Evolutionary conservation across 2,888 invertebrate genomes (phyloP), one percentile per base, ranked within the genome.

Genomic region (Eueremaeus valkanovi): DNA sequence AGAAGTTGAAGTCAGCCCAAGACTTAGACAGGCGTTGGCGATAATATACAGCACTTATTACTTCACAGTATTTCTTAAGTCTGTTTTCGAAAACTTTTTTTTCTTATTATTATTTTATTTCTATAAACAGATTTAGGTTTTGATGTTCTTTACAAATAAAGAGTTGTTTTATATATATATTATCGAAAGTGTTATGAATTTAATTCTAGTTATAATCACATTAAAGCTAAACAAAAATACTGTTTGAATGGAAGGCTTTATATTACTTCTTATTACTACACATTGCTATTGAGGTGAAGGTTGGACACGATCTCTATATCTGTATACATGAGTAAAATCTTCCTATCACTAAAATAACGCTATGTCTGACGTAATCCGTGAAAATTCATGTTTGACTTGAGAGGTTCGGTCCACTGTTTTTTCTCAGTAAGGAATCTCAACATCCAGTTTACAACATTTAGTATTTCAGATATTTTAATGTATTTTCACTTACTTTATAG

Each of bases 271-370:
- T 68, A 40, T 68, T 24, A 68, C 36, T 68, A 68, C 24, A 40
- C 40, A 68, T 68, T 40, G 21, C 68, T 40, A 68, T 68, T 68
- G 68, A 68, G 68, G 68, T 68, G 68, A 68, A 68, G 68, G 68
- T 68, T 68, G 40, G 24, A 68, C 68, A 68, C 68, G 68, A 68
- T 24, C 55, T 55, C 55, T 27, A 24, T 8, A 11, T 36, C 36
- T 36, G 5, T 36, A 5, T 36, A n/a, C n/a, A 5, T 36, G 36
- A 36, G 11, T 36, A 36, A 36, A 5, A 36, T 36, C 36, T 36
- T 11, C 11, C n/a, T n/a, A n/a, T n/a, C n/a, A n/a, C n/a, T n/a
- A n/a, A n/a, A n/a, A n/a, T n/a, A n/a, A n/a, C 49, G 18, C 49
- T n/a, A n/a, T 27, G 27, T 55, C 21, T 55, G 55, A 55, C 55